These are phyloP conservation scores for Rutpela maculata DNA, from an alignment of 2,888 invertebrate species.

Conservation along the genomic window DNA sequence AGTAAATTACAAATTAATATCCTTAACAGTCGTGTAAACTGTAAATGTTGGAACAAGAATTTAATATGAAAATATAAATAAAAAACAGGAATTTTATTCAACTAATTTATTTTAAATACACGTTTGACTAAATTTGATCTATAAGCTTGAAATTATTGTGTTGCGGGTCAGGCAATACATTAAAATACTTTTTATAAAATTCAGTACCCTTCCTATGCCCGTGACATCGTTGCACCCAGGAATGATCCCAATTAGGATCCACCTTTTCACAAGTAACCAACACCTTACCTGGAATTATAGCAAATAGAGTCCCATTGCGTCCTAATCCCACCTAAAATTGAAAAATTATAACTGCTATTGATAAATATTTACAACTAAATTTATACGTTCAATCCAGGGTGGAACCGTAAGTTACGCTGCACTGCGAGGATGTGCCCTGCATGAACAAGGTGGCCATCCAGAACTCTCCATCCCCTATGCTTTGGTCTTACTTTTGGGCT, in stretches of 20 bases:
- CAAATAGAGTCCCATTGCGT: conserved; percentile 86
- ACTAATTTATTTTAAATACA: neutral
- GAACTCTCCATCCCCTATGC: conserved; percentile 86
- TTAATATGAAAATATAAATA: neutral
- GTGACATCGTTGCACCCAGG: conserved; percentile 83
- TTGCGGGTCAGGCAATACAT: conserved; percentile 87
- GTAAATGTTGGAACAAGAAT: no score
- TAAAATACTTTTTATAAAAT: conserved; percentile 90
- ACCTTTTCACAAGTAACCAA: conserved; percentile 88
- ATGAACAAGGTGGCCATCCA: conserved; percentile 82
- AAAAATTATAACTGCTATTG: neutral
- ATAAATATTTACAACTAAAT: conserved; percentile 59
- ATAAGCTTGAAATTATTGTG: conserved; percentile 87
- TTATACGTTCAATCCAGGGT: conserved; percentile 86
- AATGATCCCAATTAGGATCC: conserved; percentile 86
- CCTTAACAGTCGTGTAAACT: no score
- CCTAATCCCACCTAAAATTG: conserved; percentile 87
- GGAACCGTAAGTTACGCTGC: conserved; percentile 83
- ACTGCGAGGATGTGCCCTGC: conserved; percentile 82
- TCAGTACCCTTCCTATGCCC: conserved; percentile 79
- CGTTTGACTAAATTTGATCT: conserved; percentile 78
- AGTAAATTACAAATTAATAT: no score
- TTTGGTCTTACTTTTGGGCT: conserved; percentile 83
- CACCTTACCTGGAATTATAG: conserved; percentile 87
- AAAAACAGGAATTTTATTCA: neutral